Evolutionary conservation across 2,797 vertebrate species (phyloP), one percentile per base, ranked within the genome.

Genomic region (Decapterus maruadsi): DNA sequence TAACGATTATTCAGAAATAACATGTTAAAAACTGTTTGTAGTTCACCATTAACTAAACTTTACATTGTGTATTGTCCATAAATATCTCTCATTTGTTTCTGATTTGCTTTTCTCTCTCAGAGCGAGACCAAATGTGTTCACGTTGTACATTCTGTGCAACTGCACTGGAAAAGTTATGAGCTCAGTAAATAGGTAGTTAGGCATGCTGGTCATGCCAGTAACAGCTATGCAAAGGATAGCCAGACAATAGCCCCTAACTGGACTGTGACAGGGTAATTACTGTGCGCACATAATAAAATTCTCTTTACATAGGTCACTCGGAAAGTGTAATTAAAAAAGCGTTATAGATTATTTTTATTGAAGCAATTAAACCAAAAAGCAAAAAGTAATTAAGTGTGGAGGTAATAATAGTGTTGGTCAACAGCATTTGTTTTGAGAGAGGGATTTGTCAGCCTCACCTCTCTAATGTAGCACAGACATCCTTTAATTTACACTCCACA

Each of bases 341-440:
- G 96, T 98, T 98, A 98, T 97, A 97, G 96, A 96, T 96, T 95
- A 97, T 96, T 97, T 98, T 97, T 97, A 97, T 98, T 97, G 97
- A 97, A 95, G 97, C 96, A 96, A 99, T 99, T 98, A 98, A 98
- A 98, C 96, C 97, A 96, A 97, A 99, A 98, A 97, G 95, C 93
- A 87, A 96, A 96, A 97, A 94, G 96, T 94, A 97, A 99, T 97
- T 97, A 97, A 96, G 95, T 95, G 93, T 94, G 71, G 94, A 96
- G 95, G 96, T 97, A 98, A 97, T 99, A 97, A 97, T 97, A 97
- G 96, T 97, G 96, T 98, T 99, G 97, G 97, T 99, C 97, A 98
- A 98, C 96, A 98, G 93, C 90, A 81, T 98, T 98, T 98, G 96
- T 97, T 95, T 96, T 94, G 93, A 95, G 94, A 95, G 95, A 93